Conservation (phyloP, 2,888 invertebrate species). For the Acronicta aceris region DNA sequence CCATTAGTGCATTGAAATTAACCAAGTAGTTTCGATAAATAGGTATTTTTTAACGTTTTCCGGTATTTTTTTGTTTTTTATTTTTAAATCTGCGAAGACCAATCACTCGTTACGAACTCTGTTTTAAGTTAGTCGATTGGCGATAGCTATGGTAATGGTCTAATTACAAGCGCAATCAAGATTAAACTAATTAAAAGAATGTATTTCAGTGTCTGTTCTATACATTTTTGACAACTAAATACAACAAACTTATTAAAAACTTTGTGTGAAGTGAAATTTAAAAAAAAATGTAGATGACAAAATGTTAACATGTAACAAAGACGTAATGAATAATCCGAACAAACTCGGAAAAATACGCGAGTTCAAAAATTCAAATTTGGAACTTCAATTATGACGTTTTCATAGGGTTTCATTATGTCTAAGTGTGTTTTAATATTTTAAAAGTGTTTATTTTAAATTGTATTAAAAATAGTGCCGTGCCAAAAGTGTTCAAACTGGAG, state of each 20-base stretch:
- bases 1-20: constrained; percentile 84
- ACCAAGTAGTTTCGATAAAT: constrained; percentile 70
- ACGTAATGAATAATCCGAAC: constrained; percentile 24
- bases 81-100: constrained; percentile 56
- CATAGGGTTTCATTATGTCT: constrained; percentile 51
- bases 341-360: constrained; percentile 15
- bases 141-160: constrained; percentile 42
- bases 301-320: constrained; percentile 18
- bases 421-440: constrained; percentile 43
- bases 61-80: constrained; percentile 37
- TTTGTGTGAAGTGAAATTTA: constrained; percentile 25
- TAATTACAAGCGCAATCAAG: constrained; percentile 52
- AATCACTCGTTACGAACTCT: constrained; percentile 47
- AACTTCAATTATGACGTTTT: constrained; percentile 57
- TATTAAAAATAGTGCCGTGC: constrained; percentile 67
- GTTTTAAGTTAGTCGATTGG: constrained; percentile 46
- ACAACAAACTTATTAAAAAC: neutral
- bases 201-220: constrained; percentile 17
- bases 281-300: constrained; percentile 8
- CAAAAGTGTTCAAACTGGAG: constrained; percentile 89
- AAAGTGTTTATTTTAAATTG: constrained; percentile 50
- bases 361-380: constrained; percentile 40
- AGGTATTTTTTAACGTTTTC: constrained; percentile 59
- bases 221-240: constrained; percentile 5
- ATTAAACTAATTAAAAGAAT: constrained; percentile 16